Evolutionary conservation across 2,888 invertebrate genomes (phyloP), one percentile per base, ranked within the genome.

Genomic region (Drosophila barbarae): DNA sequence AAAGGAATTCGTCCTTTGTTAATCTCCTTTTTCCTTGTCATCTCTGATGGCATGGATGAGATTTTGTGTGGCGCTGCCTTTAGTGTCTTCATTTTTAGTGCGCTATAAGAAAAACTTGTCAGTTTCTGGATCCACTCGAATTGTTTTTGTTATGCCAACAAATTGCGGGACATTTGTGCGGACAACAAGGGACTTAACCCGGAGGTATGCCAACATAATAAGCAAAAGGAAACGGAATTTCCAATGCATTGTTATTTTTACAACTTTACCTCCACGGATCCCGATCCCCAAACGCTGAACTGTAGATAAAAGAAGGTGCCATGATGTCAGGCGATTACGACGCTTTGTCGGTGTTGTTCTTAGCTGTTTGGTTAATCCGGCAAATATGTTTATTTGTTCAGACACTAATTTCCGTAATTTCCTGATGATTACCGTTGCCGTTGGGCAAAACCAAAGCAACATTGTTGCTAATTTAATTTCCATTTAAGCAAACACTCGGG

Each of bases 31-130:
- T 47, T 21, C 9, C 1, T 13, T 13, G 46, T 9, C 46, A 47
- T 47, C 46, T 32, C 46, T 18, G 13, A 9, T 28, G 44, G 10
- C 44, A 5, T 46, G 46, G 46, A 15, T 47, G 30, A 30, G 46
- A 47, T 47, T 47, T 47, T 47, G 46, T 47, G 30, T 47, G 71
- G 73, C 56, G 35, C 63, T 61, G 60, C 61, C 74, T 69, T 78
- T 56, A 72, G 77, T 69, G 73, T 79, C 83, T 82, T 82, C 71
- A 76, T 82, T 79, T 79, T 71, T 65, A 79, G 71, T 78, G 70
- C 28, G 38, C 44, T 44, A 65, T 76, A 76, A 68, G 66, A 50
- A 53, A 60, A 68, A 68, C 60, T 70, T 63, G 67, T 57, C 52
- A 60, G 65, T 61, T 56, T 61, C 30, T 54, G 59, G 61, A 63